Conservation (phyloP, 2,888 invertebrate species). For the Chrysolina oricalcia region DNA sequence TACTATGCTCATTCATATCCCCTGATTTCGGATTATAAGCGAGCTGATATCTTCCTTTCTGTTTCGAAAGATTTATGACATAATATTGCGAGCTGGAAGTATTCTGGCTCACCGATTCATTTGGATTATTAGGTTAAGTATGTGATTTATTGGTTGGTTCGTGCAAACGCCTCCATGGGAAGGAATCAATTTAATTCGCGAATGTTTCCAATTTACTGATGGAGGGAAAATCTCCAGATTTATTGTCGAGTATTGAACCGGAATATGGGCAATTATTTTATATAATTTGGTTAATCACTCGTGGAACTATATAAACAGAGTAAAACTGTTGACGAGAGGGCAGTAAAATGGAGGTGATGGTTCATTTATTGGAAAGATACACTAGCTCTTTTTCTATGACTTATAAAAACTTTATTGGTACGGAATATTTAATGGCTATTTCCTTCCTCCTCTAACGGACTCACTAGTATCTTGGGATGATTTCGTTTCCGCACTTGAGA, state of each 20-base stretch:
- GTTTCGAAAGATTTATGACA: background rate
- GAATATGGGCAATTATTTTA: constrained; percentile 10
- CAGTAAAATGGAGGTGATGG: constrained; percentile 7
- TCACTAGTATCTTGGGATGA: too few relatives aligned
- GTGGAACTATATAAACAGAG: constrained; percentile 8
- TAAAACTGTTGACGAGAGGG: background rate
- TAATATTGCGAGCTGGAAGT: constrained; percentile 3
- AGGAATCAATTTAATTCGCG: constrained; percentile 13
- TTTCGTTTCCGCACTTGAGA: too few relatives aligned
- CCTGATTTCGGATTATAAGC: background rate
- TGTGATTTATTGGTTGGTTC: constrained; percentile 4
- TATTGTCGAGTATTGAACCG: background rate
- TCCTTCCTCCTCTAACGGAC: background rate
- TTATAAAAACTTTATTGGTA: background rate
- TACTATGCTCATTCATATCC: background rate
- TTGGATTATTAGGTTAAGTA: constrained; percentile 17
- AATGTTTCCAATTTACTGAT: constrained; percentile 23
- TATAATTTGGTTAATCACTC: constrained; percentile 5
- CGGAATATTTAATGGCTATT: background rate
- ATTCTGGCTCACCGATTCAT: constrained; percentile 12
- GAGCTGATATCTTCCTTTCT: background rate
- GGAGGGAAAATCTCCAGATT: constrained; percentile 9
- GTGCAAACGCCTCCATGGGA: background rate
- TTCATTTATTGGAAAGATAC: constrained; percentile 1
- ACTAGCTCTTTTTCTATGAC: background rate